Conservation (phyloP, 1,140 invertebrate species). For the Proales similis region DNA sequence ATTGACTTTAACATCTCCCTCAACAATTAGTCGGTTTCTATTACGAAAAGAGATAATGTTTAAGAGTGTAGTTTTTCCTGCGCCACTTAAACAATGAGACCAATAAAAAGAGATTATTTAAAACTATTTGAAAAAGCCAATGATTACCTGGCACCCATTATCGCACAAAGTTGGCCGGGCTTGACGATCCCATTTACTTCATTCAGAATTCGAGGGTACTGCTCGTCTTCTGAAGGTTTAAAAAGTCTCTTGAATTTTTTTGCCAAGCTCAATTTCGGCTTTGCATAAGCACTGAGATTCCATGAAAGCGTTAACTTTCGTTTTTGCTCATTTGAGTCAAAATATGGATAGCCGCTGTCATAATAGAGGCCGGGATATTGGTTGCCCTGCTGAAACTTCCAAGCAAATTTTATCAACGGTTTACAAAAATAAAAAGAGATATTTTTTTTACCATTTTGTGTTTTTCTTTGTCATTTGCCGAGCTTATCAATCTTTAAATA, state of each 20-base stretch:
- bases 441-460: too few relatives aligned
- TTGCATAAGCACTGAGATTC: background rate
- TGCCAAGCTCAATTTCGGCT: background rate
- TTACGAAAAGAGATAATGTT: conserved; percentile 77
- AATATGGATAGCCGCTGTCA: too few relatives aligned
- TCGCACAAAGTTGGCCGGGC: conserved; percentile 77
- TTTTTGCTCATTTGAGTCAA: too few relatives aligned
- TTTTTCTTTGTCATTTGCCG: too few relatives aligned
- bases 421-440: too few relatives aligned
- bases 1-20: conserved; percentile 59
- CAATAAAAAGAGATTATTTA: background rate
- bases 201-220: background rate
- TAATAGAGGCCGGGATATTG: too few relatives aligned
- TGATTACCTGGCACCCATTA: conserved; percentile 92
- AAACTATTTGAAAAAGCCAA: conserved; percentile 43
- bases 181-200: conserved; percentile 71
- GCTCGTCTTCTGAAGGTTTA: background rate
- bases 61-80: conserved; percentile 87
- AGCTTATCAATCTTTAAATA: too few relatives aligned
- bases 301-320: conserved; percentile 1
- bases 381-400: too few relatives aligned
- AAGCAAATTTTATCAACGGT: too few relatives aligned
- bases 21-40: conserved; percentile 63
- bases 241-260: background rate
- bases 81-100: conserved; percentile 61